Evolutionary conservation across 2,113 vertebrate species (phyloP).

Genomic region (Pterocles burchelli): DNA sequence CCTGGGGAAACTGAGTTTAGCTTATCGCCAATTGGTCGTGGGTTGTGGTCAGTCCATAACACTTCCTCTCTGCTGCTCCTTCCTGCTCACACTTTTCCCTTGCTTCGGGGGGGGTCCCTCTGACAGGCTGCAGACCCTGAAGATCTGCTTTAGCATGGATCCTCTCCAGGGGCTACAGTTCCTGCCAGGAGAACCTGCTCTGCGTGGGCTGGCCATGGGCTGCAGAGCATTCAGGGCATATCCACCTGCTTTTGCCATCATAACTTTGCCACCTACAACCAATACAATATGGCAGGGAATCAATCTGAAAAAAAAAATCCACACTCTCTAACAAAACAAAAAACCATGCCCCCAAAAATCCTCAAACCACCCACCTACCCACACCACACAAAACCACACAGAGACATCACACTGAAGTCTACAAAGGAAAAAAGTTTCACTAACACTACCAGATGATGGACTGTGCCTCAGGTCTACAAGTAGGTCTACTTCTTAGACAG

Average conservation of each 20-base stretch:
- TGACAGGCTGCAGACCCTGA: fast-evolving
- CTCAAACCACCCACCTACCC: background rate
- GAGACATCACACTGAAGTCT: background rate
- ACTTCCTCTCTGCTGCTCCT: background rate
- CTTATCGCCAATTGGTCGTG: background rate
- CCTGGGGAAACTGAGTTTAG: background rate
- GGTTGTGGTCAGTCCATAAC: fast-evolving
- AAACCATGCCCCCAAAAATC: background rate
- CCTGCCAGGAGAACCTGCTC: background rate
- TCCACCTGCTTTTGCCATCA: fast-evolving
- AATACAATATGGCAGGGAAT: background rate
- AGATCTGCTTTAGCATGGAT: background rate
- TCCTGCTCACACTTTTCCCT: background rate
- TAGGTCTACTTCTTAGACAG: background rate
- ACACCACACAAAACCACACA: background rate
- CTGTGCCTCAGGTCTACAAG: background rate
- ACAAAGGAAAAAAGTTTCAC: background rate
- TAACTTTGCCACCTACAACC: background rate
- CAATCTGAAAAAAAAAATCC: fast-evolving
- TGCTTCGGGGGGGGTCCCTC: background rate
- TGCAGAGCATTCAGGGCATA: background rate
- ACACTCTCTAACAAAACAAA: background rate
- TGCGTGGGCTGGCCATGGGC: fast-evolving
- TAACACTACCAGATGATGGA: background rate
- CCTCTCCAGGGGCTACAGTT: background rate